Base-by-base conservation (phyloP, 2,113 vertebrate species). In the Cettia cetti region DNA sequence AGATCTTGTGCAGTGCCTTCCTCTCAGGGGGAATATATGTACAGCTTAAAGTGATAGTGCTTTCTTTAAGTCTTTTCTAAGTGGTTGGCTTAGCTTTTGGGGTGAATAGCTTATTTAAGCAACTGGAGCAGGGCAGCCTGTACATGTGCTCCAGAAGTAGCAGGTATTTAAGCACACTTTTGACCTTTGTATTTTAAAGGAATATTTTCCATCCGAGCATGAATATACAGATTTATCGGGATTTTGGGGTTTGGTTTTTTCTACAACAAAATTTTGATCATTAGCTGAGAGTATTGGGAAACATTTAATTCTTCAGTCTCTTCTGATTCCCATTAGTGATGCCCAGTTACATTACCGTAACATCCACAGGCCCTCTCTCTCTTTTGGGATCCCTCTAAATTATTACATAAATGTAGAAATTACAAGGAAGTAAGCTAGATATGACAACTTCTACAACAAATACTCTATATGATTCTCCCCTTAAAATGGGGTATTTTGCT, bases 311-410 rank as follows among this genome's bases (percentile, higher is more conserved):
- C 35, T 90, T 83, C 47, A 83, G 21, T 57, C 22, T 86, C 4
- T 83, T 80, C 27, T 47, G 31, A 3, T 59, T 86, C 35, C 27
- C 14, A 1, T 82, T 71, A 84, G 27, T 39, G 39, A 50, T 71
- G 33, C 16, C 27, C 30, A 28, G 16, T 47, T 89, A 49, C 9
- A 16, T 47, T 39, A 57, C 31, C 56, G 19, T 66, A 40, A 40
- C 10, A 2, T n/a, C 31, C 23, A 35, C 10, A 33, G 66, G 28
- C 26, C n/a, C 7, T 0, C 11, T 7, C 5, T 77, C 28, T 0
- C 31, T 31, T 81, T 78, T 0, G 0, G 6, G 15, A 80, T 72
- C 9, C 11, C 6, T 82, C n/a, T 68, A 35, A 56, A 24, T 82
- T 63, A 33, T 59, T 44, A 12, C 11, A 30, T 31, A 71, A 68